phyloP scores from a whole-genome alignment of 2,113 vertebrate genomes.

The Hystrix cristata region DNA sequence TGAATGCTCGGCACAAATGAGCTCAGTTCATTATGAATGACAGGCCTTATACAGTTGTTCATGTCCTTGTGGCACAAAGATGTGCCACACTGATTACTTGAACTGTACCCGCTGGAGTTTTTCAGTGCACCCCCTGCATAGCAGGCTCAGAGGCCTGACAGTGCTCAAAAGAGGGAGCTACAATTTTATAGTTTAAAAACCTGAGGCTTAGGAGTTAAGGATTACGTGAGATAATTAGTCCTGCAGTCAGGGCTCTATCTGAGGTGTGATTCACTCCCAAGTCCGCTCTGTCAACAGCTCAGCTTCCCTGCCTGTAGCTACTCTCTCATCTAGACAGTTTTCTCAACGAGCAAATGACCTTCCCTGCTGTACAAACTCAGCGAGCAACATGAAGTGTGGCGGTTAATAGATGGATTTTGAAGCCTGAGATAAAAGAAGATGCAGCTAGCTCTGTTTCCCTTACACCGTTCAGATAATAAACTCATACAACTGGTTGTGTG shows the following conservation, averaged over 20 bases:
- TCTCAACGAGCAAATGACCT: rapidly evolving
- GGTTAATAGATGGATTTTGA: not conserved
- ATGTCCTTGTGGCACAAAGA: rapidly evolving
- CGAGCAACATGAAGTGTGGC: rapidly evolving
- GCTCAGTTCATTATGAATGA: rapidly evolving
- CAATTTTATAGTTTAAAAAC: not conserved
- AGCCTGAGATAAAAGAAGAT: not conserved
- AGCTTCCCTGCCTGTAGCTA: rapidly evolving
- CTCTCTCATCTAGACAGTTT: rapidly evolving
- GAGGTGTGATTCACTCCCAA: rapidly evolving
- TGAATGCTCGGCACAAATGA: rapidly evolving
- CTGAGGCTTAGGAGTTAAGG: not conserved
- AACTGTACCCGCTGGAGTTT: rapidly evolving
- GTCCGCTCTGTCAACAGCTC: rapidly evolving
- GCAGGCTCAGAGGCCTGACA: no score
- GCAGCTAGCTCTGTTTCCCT: not conserved
- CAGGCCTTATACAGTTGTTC: not conserved
- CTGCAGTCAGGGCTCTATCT: rapidly evolving
- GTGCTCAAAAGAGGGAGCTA: rapidly evolving
- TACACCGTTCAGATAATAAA: not conserved
- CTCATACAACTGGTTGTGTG: not conserved
- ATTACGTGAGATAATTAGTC: rapidly evolving
- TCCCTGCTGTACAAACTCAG: rapidly evolving
- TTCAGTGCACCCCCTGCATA: rapidly evolving
- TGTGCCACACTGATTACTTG: rapidly evolving